Conservation (phyloP, 2,113 vertebrate genomes). For the Sisor rabdophorus region DNA sequence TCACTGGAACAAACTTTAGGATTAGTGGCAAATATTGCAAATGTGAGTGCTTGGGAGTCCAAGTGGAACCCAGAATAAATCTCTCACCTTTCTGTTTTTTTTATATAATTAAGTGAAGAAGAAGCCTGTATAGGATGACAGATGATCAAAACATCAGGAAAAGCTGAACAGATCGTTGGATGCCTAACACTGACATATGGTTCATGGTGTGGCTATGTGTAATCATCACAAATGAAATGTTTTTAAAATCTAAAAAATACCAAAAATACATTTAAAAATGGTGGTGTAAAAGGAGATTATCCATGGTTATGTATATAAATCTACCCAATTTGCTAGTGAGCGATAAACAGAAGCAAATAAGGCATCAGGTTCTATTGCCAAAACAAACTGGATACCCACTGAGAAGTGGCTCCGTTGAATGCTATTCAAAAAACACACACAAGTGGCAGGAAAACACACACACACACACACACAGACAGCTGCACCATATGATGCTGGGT, state of each 20-base stretch:
- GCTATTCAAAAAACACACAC: constrained; percentile 29
- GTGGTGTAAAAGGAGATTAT: background rate
- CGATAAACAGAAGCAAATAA: constrained; percentile 37
- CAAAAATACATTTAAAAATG: background rate
- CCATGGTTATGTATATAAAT: constrained; percentile 3
- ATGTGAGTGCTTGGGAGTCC: background rate
- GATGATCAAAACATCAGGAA: constrained; percentile 31
- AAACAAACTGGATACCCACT: constrained; percentile 22
- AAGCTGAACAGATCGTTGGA: constrained; percentile 36
- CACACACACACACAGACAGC: constrained; percentile 43
- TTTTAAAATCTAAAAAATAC: background rate
- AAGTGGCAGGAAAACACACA: constrained; percentile 3
- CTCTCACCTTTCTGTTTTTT: background rate
- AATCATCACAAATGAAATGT: background rate
- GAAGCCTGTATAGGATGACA: background rate
- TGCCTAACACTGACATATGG: constrained; percentile 1
- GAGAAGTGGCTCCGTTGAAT: constrained; percentile 43
- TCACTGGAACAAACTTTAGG: background rate
- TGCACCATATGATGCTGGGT: constrained; percentile 42
- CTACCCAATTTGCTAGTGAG: constrained; percentile 9
- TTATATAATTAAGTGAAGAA: constrained; percentile 4
- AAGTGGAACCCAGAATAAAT: background rate
- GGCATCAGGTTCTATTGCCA: background rate
- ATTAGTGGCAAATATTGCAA: background rate
- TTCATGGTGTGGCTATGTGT: constrained; percentile 12